phyloP scores from a whole-genome alignment of 2,113 vertebrate genomes.

The Dolichotis patagonum region DNA sequence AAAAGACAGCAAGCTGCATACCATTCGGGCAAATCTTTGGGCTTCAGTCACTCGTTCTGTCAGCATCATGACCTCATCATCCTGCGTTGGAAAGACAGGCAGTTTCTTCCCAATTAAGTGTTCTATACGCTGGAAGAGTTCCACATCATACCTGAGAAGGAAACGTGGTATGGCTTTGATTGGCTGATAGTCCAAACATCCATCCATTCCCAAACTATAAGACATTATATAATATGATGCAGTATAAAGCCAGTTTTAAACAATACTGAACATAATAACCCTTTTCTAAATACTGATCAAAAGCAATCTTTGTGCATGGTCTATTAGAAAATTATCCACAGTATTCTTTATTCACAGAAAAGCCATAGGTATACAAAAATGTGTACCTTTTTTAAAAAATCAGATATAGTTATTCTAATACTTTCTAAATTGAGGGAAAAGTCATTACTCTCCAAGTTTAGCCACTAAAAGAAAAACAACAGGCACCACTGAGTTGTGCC shows the following conservation, averaged over 20 bases:
- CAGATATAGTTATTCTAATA: neutral
- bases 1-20: slow-evolving; percentile 80
- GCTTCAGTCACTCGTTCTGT: slow-evolving; percentile 97
- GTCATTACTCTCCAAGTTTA: neutral
- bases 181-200: neutral
- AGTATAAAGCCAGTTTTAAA: neutral
- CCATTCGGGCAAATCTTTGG: slow-evolving; percentile 95
- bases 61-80: slow-evolving; percentile 99
- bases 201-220: neutral
- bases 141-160: slow-evolving; percentile 94
- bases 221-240: neutral
- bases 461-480: neutral
- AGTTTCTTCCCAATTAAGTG: slow-evolving; percentile 97
- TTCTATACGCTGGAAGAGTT: slow-evolving; percentile 98
- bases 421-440: neutral
- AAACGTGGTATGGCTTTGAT: neutral
- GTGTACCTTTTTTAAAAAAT: neutral
- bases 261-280: neutral
- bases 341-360: neutral
- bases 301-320: neutral
- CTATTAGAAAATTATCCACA: neutral
- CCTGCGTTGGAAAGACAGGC: slow-evolving; percentile 95
- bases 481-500: neutral
- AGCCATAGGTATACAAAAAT: neutral
- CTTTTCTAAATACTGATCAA: neutral